Evolutionary conservation across 2,888 invertebrate species (phyloP).

Genomic region (Polydesmus complanatus): DNA sequence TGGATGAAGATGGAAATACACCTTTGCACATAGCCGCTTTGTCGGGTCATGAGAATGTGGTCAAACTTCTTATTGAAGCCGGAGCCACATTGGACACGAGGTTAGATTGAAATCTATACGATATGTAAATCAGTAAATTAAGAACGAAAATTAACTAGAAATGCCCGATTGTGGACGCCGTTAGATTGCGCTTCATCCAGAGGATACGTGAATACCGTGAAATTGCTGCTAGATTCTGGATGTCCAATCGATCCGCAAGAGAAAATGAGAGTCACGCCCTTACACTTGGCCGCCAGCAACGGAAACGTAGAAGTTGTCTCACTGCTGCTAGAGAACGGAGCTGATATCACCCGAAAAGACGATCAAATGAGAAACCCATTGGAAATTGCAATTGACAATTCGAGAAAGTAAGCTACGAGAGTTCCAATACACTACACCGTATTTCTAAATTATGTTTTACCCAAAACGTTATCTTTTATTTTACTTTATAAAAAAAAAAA

Average conservation of each 20-base stretch:
- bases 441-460: no score
- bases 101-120: constrained; percentile 21
- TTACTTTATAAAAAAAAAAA: no score
- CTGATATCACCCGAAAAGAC: constrained; percentile 30
- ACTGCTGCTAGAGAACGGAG: constrained; percentile 31
- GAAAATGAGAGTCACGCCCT: constrained; percentile 34
- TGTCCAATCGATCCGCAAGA: constrained; percentile 35
- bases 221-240: constrained; percentile 31
- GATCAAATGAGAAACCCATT: constrained; percentile 32
- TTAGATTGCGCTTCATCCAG: constrained; percentile 35
- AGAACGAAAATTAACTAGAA: constrained; percentile 24
- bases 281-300: constrained; percentile 32
- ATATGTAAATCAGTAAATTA: neutral
- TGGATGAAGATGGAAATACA: constrained; percentile 35
- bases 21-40: constrained; percentile 34
- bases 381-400: constrained; percentile 34
- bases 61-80: constrained; percentile 29
- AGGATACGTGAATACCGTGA: constrained; percentile 31
- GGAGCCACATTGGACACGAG: constrained; percentile 36
- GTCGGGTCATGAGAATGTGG: constrained; percentile 32
- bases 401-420: constrained; percentile 28
- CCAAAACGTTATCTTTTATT: no score
- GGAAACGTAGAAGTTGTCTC: constrained; percentile 33
- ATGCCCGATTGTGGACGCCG: constrained; percentile 35
- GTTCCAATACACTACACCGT: no score